Evolutionary conservation across 1,140 invertebrate species (phyloP).

Genomic region (Eurosta solidaginis): DNA sequence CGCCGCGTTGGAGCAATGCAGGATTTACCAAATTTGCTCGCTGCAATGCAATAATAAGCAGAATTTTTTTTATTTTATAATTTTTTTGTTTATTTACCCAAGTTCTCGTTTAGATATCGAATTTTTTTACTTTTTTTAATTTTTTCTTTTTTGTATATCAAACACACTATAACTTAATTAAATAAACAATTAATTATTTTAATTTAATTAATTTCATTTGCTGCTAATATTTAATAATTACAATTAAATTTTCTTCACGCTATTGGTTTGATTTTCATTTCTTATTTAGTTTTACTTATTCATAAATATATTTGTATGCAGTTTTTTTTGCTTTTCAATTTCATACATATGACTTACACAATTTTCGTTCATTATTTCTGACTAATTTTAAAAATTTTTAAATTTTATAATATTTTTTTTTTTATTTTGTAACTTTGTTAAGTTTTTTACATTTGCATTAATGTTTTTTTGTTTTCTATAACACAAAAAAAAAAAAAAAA

Average conservation of each 20-base stretch:
- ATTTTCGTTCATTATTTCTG: not conserved
- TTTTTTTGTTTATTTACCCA: not conserved
- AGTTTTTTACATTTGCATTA: not conserved
- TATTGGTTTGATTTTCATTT: not conserved
- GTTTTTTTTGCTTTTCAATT: not conserved
- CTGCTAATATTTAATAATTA: not conserved
- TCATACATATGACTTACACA: not conserved
- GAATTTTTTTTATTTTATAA: no score
- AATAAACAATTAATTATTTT: constrained; percentile 7
- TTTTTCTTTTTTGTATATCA: not conserved
- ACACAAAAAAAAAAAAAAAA: not conserved
- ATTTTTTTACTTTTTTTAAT: constrained; percentile 4
- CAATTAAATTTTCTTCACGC: not conserved
- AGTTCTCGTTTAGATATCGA: not conserved
- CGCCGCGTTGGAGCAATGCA: no score
- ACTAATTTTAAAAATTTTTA: not conserved
- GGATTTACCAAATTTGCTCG: no score
- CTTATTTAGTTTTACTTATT: not conserved
- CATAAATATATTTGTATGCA: not conserved
- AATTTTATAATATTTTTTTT: not conserved
- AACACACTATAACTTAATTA: not conserved
- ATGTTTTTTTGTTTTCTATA: not conserved
- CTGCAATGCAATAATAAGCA: no score
- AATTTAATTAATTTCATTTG: constrained; percentile 16
- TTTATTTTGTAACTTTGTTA: not conserved